A percentile compares a stretch with the other conserved stretches of the same genome.
These are phyloP conservation scores for Aradophagus sp. DNA, from an alignment of 1,140 invertebrate species.

Conservation along the genomic window DNA sequence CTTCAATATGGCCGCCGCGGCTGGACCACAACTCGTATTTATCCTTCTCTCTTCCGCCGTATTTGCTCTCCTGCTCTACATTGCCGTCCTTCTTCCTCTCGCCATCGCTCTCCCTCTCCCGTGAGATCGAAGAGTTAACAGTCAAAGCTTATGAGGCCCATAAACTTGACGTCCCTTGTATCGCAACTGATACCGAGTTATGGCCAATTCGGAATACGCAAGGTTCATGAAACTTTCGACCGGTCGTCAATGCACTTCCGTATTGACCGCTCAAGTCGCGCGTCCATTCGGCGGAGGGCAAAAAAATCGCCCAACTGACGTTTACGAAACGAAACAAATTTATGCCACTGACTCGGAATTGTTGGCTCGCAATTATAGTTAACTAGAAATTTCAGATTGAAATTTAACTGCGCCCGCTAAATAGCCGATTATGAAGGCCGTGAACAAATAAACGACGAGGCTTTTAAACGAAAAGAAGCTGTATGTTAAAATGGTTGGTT, in stretches of 20 bases:
- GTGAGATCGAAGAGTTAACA: conserved; percentile 57
- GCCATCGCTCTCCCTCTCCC: conserved; percentile 9
- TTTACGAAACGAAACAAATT: no score
- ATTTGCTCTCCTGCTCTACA: background rate
- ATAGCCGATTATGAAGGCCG: no score
- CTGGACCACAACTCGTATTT: conserved; percentile 63
- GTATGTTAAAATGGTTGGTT: no score
- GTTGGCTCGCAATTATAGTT: no score
- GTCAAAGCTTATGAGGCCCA: conserved; percentile 61
- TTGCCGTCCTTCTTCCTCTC: background rate
- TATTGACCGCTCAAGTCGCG: conserved; percentile 25
- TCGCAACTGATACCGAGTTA: conserved; percentile 59
- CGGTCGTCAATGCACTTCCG: conserved; percentile 45
- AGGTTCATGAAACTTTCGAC: conserved; percentile 51
- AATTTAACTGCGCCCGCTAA: no score
- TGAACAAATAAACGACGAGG: no score
- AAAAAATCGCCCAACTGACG: background rate
- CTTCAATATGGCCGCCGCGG: conserved; percentile 70
- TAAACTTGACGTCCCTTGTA: conserved; percentile 62
- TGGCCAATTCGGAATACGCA: conserved; percentile 49
- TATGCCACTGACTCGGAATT: no score
- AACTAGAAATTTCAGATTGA: no score
- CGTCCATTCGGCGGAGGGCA: conserved; percentile 1
- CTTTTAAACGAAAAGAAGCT: no score
- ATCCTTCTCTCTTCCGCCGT: conserved; percentile 10